phyloP scores from a whole-genome alignment of 2,888 invertebrate species.

The Spisula solida region DNA sequence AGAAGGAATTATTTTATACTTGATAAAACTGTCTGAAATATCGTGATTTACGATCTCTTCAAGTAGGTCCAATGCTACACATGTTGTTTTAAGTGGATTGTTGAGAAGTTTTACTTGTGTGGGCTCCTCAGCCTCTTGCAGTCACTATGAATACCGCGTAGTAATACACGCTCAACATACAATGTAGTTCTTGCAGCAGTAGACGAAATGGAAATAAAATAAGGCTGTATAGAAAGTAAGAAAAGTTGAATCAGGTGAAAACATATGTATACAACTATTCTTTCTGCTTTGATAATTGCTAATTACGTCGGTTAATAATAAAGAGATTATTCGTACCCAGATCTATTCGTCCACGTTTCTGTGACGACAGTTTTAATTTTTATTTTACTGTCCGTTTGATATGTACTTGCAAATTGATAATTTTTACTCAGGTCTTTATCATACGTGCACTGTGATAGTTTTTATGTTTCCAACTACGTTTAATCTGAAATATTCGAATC shows the following conservation, averaged over 20 bases:
- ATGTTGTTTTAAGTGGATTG: slow-evolving; percentile 55
- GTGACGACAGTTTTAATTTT: no score
- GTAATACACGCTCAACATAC: slow-evolving; percentile 35
- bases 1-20: slow-evolving; percentile 59
- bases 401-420: no score
- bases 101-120: slow-evolving; percentile 49
- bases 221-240: slow-evolving; percentile 29
- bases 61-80: slow-evolving; percentile 55
- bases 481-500: no score
- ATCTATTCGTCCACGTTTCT: neutral
- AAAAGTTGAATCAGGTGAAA: slow-evolving; percentile 45
- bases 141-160: slow-evolving; percentile 24
- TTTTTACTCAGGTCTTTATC: no score
- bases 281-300: neutral
- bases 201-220: slow-evolving; percentile 47
- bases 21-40: slow-evolving; percentile 61
- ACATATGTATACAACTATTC: neutral
- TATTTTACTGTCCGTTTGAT: no score
- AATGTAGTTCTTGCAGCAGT: neutral
- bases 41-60: slow-evolving; percentile 53
- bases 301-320: neutral
- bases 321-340: neutral
- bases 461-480: no score
- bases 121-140: slow-evolving; percentile 37
- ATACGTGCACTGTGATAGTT: no score